A percentile compares a stretch with the other conserved stretches of the same genome.
These are phyloP conservation scores for Seriola rivoliana DNA, from an alignment of 2,113 vertebrate genomes.

Conservation along the genomic window DNA sequence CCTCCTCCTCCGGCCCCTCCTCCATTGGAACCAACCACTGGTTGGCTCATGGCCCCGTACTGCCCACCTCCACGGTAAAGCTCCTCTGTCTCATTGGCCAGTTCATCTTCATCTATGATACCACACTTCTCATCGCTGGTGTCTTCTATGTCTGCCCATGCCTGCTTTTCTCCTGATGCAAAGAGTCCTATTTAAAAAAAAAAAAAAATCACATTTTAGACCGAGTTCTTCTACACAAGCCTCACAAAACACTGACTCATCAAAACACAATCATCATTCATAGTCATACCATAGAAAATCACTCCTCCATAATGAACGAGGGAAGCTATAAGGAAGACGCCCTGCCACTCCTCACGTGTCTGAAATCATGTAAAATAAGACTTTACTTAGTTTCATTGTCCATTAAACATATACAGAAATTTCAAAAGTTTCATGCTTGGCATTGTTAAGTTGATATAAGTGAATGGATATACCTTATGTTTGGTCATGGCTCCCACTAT, in stretches of 20 bases:
- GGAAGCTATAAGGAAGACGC: conserved; percentile 92
- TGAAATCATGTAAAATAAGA: conserved; percentile 60
- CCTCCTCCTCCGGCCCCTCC: conserved; percentile 68
- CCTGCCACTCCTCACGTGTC: conserved; percentile 94
- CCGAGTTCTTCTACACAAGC: background rate
- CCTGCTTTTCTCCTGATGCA: conserved; percentile 97
- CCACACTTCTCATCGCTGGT: conserved; percentile 98
- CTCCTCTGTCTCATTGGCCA: conserved; percentile 97
- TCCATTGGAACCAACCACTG: conserved; percentile 77
- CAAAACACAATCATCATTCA: too few species aligned
- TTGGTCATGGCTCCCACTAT: conserved; percentile 98
- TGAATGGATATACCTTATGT: conserved; percentile 88
- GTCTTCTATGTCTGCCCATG: conserved; percentile 97
- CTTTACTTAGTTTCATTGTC: background rate
- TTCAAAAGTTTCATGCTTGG: background rate
- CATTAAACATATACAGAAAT: background rate
- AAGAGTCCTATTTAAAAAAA: conserved; percentile 87
- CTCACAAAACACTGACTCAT: background rate
- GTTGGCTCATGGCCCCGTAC: conserved; percentile 91
- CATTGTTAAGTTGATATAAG: background rate
- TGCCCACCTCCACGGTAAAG: conserved; percentile 92
- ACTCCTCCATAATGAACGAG: conserved; percentile 89
- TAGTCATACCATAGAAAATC: conserved; percentile 84
- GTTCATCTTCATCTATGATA: conserved; percentile 96
- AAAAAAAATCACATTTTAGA: conserved; percentile 32